phyloP scores from a whole-genome alignment of 2,113 vertebrate genomes.

The Probosciger aterrimus region DNA sequence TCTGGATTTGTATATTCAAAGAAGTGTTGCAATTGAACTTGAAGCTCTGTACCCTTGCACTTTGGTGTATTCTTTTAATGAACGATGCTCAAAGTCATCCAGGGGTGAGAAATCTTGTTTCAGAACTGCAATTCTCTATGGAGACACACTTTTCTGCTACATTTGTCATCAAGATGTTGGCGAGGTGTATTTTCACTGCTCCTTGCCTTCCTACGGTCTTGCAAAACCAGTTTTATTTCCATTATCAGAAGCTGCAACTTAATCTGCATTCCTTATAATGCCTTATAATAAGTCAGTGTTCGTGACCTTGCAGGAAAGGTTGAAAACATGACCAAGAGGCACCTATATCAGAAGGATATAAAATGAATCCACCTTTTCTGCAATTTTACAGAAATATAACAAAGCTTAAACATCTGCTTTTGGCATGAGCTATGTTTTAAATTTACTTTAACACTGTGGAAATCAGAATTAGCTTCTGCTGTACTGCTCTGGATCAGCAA shows the following conservation, averaged over 20 bases:
- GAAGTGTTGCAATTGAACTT: background rate
- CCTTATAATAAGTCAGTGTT: background rate
- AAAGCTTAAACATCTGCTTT: background rate
- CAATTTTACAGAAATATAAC: background rate
- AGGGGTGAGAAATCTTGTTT: background rate
- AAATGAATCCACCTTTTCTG: background rate
- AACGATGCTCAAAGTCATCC: background rate
- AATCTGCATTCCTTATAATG: background rate
- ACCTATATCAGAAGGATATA: background rate
- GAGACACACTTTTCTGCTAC: background rate
- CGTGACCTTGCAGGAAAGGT: background rate
- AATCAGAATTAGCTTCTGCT: background rate
- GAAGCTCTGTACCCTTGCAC: background rate
- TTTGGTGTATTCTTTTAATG: background rate
- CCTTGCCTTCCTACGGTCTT: background rate
- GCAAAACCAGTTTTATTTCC: background rate
- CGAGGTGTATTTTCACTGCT: background rate
- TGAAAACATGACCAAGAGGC: background rate
- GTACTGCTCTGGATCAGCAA: background rate
- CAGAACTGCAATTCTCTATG: background rate
- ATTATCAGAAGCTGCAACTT: background rate
- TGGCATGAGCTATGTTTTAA: background rate
- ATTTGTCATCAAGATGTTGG: background rate
- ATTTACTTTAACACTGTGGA: background rate
- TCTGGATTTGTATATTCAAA: background rate